phyloP scores from a whole-genome alignment of 92 coral and sea anemone genomes.

The Porites evermanni region DNA sequence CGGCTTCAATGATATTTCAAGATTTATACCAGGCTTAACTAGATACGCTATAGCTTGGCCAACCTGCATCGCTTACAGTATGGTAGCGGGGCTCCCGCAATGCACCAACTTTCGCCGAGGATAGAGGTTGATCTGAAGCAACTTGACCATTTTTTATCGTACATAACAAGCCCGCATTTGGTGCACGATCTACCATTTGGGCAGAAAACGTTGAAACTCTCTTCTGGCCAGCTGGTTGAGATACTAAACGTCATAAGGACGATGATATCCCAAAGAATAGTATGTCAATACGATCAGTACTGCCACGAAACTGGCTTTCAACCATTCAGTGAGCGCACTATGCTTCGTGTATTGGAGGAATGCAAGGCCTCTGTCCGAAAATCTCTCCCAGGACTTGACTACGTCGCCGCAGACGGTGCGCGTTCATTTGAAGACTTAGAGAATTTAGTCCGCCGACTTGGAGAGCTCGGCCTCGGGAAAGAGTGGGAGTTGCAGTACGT shows the following conservation, averaged over 20 bases:
- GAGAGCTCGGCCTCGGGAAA: too few species aligned
- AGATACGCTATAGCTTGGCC: not conserved
- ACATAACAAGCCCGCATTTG: conserved; percentile 39
- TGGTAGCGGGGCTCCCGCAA: conserved; percentile 24
- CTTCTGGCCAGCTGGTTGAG: conserved; percentile 31
- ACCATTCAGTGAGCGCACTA: conserved; percentile 42
- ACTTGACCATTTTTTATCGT: conserved; percentile 30
- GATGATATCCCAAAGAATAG: conserved; percentile 42
- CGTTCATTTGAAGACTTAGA: conserved; percentile 3
- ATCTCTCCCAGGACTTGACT: conserved; percentile 56
- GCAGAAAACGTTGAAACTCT: conserved; percentile 32
- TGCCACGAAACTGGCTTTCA: conserved; percentile 42
- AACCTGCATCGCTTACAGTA: conserved; percentile 53
- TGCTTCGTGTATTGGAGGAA: conserved; percentile 29
- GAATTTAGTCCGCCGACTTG: too few species aligned
- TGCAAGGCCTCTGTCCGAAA: conserved; percentile 50
- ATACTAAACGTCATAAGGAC: conserved; percentile 48
- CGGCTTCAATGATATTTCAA: conserved; percentile 27
- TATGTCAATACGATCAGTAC: conserved; percentile 42
- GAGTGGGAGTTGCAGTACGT: too few species aligned
- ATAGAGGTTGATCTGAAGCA: conserved; percentile 33
- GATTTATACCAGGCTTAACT: not conserved
- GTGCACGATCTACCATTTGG: conserved; percentile 47
- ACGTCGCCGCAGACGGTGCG: conserved; percentile 47
- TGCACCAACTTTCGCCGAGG: conserved; percentile 20